Percentiles rank a stretch among this genome's conserved stretches.
These are phyloP conservation scores for Cheiracanthium punctorium DNA, from an alignment of 2,888 invertebrate genomes.

Conservation along the genomic window DNA sequence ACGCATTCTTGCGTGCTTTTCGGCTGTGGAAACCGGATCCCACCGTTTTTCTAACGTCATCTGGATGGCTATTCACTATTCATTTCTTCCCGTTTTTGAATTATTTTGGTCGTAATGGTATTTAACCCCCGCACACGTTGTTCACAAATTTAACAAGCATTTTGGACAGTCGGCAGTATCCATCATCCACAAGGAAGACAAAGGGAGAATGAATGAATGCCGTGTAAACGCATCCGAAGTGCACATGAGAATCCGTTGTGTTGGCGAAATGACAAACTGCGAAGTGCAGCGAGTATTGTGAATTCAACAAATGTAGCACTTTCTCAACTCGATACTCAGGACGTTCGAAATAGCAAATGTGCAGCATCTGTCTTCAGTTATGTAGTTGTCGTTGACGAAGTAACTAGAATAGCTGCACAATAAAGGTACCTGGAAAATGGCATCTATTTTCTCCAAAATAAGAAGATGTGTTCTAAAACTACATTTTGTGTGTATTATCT, in stretches of 20 bases:
- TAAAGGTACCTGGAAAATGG: no score
- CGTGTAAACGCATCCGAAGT: no score
- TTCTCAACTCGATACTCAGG: no score
- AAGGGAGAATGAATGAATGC: neutral
- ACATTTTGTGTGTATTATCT: no score
- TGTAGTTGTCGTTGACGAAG: no score
- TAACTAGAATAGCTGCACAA: no score
- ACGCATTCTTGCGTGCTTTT: neutral
- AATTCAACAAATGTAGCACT: no score
- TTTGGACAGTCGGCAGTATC: neutral
- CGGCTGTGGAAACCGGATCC: slow-evolving; percentile 31
- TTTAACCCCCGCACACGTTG: slow-evolving; percentile 40
- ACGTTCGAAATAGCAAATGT: no score
- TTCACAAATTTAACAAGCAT: slow-evolving; percentile 43
- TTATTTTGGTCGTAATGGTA: neutral
- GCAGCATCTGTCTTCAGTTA: no score
- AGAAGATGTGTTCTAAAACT: no score
- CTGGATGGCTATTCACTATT: neutral
- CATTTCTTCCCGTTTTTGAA: slow-evolving; percentile 1
- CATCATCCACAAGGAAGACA: neutral
- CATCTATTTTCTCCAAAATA: no score
- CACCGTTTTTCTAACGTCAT: neutral
- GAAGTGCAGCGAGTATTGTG: neutral
- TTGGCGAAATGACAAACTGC: neutral
- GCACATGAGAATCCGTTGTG: no score